Base-by-base conservation (phyloP, 2,113 vertebrate genomes). In the Pica pica region DNA sequence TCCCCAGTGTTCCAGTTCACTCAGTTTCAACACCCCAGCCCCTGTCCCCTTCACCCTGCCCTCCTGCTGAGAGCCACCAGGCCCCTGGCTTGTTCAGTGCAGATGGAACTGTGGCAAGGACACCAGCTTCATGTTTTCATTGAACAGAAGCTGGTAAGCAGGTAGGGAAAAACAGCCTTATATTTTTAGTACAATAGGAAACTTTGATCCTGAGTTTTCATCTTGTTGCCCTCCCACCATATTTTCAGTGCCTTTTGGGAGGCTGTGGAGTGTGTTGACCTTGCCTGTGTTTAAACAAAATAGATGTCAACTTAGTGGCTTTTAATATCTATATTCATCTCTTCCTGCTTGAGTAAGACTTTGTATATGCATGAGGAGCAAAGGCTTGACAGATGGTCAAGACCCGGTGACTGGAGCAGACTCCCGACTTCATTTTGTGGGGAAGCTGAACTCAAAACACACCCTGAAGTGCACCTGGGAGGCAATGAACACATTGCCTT, bases 1-100 rank as follows among this genome's bases (percentile, higher is more conserved):
- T 57, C 22, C 11, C 20, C 26, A 10, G 2, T 0, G 1, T 3
- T 28, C 9, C 1, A 3, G 27, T 83, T 55, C 8, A 19, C 61
- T 37, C 14, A 9, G 3, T 49, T 87, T 68, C 59, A 67, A 67
- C 9, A 16, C 3, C 10, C 13, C 18, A 39, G 41, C 10, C 37
- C 28, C 30, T 63, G 15, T 56, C 13, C 56, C 33, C 64, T 64
- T 64, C 2, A 2, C 7, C 33, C 44, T 35, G n/a, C 33, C 30
- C 37, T 82, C 63, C 49, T 35, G 6, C 50, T 17, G 19, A 44
- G 49, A 60, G 35, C 37, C 41, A 35, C 52, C 30, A 22, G 27
- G 24, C n/a, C 20, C 11, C 35, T 17, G 22, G 39, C 47, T 83
- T 24, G 2, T 31, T 65, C 26, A 23, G 41, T 2, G 1, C 16